Percentiles rank a stretch among this genome's conserved stretches.
Evolutionary conservation across 2,888 invertebrate species (phyloP).

Genomic region (Lysandra bellargus): DNA sequence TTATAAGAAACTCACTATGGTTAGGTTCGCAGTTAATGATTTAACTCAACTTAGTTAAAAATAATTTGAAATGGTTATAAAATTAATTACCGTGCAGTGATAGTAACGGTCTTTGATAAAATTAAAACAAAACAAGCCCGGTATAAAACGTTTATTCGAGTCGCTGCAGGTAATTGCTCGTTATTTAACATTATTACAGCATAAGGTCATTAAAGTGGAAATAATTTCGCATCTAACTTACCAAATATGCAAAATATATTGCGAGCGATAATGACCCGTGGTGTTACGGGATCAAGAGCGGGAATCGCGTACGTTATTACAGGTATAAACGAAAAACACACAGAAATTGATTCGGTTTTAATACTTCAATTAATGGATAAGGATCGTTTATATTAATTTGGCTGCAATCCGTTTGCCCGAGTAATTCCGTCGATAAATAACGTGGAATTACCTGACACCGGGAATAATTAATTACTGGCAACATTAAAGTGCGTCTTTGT

Average conservation of each 20-base stretch:
- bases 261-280: slow-evolving; percentile 32
- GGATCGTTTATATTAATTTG: slow-evolving; percentile 50
- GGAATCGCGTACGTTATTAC: slow-evolving; percentile 22
- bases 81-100: background rate
- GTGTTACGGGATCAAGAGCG: slow-evolving; percentile 30
- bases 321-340: slow-evolving; percentile 33
- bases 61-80: background rate
- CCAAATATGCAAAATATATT: slow-evolving; percentile 35
- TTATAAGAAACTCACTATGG: background rate
- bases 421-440: slow-evolving; percentile 47
- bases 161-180: slow-evolving; percentile 40
- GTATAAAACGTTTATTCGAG: slow-evolving; percentile 41
- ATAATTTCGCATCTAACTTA: slow-evolving; percentile 44
- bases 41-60: background rate
- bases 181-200: slow-evolving; percentile 44
- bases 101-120: slow-evolving; percentile 18
- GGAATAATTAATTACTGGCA: slow-evolving; percentile 44
- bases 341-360: slow-evolving; percentile 46
- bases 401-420: slow-evolving; percentile 45
- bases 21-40: background rate
- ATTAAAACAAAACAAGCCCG: slow-evolving; percentile 35
- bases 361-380: slow-evolving; percentile 55
- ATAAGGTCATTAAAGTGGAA: slow-evolving; percentile 42
- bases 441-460: slow-evolving; percentile 46
- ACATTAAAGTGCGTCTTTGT: slow-evolving; percentile 35